These are phyloP conservation scores for Zalophus californianus DNA, from an alignment of 2,797 vertebrate genomes.

Conservation along the genomic window DNA sequence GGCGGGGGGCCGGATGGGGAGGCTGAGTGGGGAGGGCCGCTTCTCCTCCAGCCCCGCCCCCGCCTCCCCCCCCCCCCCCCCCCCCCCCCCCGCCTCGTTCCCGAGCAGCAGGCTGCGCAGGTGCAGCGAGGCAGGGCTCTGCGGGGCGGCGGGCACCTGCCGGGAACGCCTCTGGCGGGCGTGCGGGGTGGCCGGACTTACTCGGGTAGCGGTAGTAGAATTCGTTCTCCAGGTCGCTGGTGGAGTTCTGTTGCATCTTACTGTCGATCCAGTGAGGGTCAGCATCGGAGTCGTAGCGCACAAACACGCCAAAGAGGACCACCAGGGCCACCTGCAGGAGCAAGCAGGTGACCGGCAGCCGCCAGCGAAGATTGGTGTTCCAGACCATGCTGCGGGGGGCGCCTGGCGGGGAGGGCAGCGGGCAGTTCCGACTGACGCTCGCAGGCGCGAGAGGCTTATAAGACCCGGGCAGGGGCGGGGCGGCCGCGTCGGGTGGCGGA, in stretches of 20 bases:
- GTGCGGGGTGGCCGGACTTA: conserved; percentile 88
- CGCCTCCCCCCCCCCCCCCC: rapidly evolving
- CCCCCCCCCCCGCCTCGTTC: rapidly evolving
- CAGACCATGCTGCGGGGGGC: conserved; percentile 89
- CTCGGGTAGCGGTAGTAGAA: conserved; percentile 99
- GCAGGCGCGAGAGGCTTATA: background rate
- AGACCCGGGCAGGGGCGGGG: conserved; percentile 53
- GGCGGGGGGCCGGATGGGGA: background rate
- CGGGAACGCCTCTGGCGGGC: rapidly evolving
- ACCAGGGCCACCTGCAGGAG: conserved; percentile 94
- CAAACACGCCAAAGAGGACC: conserved; percentile 95
- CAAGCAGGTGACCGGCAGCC: conserved; percentile 92
- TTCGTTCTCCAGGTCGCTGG: conserved; percentile 93
- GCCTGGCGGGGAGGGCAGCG: background rate
- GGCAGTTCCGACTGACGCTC: rapidly evolving
- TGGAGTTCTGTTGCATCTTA: conserved; percentile 86
- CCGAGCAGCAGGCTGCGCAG: background rate
- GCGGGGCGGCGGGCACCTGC: background rate
- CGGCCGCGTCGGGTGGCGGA: background rate
- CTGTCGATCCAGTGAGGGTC: conserved; percentile 89
- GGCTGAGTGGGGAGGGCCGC: background rate
- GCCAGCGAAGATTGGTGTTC: conserved; percentile 93
- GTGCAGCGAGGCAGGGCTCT: background rate
- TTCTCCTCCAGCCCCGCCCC: background rate
- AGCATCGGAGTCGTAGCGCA: conserved; percentile 91